Evolutionary conservation across 2,888 invertebrate genomes (phyloP), one percentile per base, ranked within the genome.

Genomic region (Trachelus iudaicus): DNA sequence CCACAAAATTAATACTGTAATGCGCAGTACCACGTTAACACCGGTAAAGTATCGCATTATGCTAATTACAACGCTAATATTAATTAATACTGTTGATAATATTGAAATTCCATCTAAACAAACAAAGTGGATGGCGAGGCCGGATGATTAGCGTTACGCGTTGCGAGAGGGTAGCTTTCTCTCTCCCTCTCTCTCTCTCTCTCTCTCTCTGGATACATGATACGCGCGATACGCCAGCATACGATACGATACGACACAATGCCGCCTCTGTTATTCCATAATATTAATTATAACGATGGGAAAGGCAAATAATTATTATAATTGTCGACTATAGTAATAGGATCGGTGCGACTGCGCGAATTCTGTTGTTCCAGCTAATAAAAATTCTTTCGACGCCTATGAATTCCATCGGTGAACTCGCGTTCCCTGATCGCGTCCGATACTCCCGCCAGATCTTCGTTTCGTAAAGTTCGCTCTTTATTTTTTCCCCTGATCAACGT

Each of bases 291-390:
- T 90, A 89, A 88, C 88, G 87, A 89, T 86, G 87, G 86, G 85
- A 89, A 90, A 90, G 89, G 88, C 89, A 91, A 90, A 91, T 91
- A 90, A 90, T 91, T 91, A 90, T 90, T 90, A 90, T 90, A 90
- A 90, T 90, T 90, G 88, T 90, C 87, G 30, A n/a, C 69, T 30
- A 69, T 40, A 15, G 15, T 40, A 40, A 40, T 40, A 40, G 4
- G 40, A 40, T 40, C 40, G 4, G 40, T 40, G 40, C 40, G 40
- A 40, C 15, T 40, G 40, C 40, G 40, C 40, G 6, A 15, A 40
- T 15, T 40, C 40, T 15, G 40, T 40, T 40, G 15, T 40, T 40
- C 40, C 40, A 40, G 40, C 6, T 40, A 40, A 40, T 40, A 40
- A 40, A 40, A 40, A 15, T 15, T 40, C 37, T 15, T 37, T 37